phyloP scores from a whole-genome alignment of 30 jellyfish, hydroid and myxozoan species.

The Cassiopea xamachana region DNA sequence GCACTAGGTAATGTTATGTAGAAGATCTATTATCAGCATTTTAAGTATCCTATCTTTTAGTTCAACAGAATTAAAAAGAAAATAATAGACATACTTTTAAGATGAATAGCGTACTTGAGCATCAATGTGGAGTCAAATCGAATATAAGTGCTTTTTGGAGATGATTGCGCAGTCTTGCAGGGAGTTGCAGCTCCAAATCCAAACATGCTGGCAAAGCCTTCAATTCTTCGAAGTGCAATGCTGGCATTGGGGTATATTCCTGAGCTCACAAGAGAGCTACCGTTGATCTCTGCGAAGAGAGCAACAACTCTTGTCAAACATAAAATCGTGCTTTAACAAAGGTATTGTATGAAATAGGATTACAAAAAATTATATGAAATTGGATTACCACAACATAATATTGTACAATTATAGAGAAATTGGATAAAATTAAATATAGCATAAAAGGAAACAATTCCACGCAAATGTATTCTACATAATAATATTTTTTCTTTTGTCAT shows the following conservation, averaged over 20 bases:
- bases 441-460: too few species aligned
- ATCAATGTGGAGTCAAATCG: constrained; percentile 29
- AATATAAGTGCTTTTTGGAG: constrained; percentile 8
- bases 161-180: constrained; percentile 38
- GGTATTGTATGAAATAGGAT: too few species aligned
- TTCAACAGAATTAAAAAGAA: too few species aligned
- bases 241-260: constrained; percentile 28
- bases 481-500: too few species aligned
- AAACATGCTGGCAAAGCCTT: constrained; percentile 17
- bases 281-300: constrained; percentile 15
- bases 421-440: too few species aligned
- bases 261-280: constrained; percentile 15
- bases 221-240: constrained; percentile 17
- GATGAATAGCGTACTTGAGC: constrained; percentile 8
- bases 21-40: too few species aligned
- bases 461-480: too few species aligned
- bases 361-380: too few species aligned
- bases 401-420: too few species aligned
- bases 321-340: not conserved
- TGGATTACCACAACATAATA: too few species aligned
- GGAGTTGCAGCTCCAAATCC: constrained; percentile 19
- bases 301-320: not conserved
- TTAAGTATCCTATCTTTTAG: too few species aligned
- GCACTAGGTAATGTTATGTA: too few species aligned
- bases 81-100: not conserved